Conservation (phyloP, 1,140 invertebrate genomes). For the Andrena cerasifolii region DNA sequence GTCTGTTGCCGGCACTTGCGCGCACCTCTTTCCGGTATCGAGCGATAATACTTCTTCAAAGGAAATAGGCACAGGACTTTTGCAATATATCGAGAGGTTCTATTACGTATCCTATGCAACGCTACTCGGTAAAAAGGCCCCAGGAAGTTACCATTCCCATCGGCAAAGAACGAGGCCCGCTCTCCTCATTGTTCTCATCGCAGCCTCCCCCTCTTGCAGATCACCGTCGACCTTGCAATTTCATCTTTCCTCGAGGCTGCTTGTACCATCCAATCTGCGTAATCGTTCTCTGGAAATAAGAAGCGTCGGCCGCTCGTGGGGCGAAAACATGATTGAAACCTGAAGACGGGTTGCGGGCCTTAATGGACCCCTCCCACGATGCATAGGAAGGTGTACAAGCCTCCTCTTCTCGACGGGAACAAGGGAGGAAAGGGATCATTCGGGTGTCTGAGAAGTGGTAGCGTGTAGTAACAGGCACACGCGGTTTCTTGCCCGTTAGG, state of each 20-base stretch:
- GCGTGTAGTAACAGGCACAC: background rate
- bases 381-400: background rate
- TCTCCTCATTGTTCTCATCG: background rate
- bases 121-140: background rate
- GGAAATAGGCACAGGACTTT: too few species aligned
- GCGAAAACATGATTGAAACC: conserved; percentile 58
- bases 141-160: too few species aligned
- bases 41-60: too few species aligned
- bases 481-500: background rate
- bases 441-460: background rate
- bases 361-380: conserved; percentile 49
- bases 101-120: too few species aligned
- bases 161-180: too few species aligned
- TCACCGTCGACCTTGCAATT: conserved; percentile 46
- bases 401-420: conserved; percentile 1
- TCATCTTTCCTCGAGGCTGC: conserved; percentile 48
- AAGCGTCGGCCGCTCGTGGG: conserved; percentile 48
- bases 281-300: conserved; percentile 72
- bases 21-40: conserved; percentile 19
- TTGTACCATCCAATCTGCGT: conserved; percentile 74
- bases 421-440: conserved; percentile 11
- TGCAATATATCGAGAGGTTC: too few species aligned
- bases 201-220: background rate
- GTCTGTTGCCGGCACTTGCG: background rate
- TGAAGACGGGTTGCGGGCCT: conserved; percentile 30